A percentile compares a stretch with the other conserved stretches of the same genome.
Evolutionary conservation across 30 jellyfish, hydroid and myxozoan genomes (phyloP).

Genomic region (Clytia hemisphaerica): DNA sequence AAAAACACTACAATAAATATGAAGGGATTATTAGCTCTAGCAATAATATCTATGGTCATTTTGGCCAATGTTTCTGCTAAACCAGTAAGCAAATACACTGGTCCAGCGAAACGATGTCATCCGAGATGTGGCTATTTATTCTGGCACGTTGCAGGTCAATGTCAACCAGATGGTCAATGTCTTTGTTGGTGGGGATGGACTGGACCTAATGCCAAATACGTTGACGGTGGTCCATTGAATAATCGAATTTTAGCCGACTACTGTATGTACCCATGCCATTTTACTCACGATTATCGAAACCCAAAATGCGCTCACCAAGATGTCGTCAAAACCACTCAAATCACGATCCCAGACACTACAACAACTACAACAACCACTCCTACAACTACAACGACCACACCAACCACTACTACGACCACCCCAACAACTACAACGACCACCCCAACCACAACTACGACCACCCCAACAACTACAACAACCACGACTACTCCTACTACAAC

Average conservation of each 20-base stretch:
- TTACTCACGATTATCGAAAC: slow-evolving; percentile 31
- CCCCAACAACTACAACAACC: not conserved
- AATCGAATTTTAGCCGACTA: slow-evolving; percentile 42
- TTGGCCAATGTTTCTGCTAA: too few species aligned
- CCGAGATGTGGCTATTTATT: slow-evolving; percentile 32
- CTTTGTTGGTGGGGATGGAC: slow-evolving; percentile 85
- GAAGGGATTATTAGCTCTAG: too few species aligned
- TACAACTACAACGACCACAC: slow-evolving; percentile 1
- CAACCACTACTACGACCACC: not conserved
- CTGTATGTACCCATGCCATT: slow-evolving; percentile 48
- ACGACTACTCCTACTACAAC: not conserved
- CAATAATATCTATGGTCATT: too few species aligned
- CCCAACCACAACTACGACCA: slow-evolving; percentile 1
- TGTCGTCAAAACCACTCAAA: not conserved
- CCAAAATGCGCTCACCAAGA: slow-evolving; percentile 29
- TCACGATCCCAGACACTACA: not conserved
- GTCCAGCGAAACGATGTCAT: slow-evolving; percentile 41
- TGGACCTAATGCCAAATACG: slow-evolving; percentile 53
- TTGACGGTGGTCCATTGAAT: slow-evolving; percentile 12
- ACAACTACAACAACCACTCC: not conserved
- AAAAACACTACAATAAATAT: too few species aligned
- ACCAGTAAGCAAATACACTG: too few species aligned
- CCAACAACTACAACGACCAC: slow-evolving; percentile 8
- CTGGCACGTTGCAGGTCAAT: slow-evolving; percentile 58
- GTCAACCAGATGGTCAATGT: slow-evolving; percentile 54